phyloP scores from a whole-genome alignment of 2,888 invertebrate species.

The Stenodera caucasica region DNA sequence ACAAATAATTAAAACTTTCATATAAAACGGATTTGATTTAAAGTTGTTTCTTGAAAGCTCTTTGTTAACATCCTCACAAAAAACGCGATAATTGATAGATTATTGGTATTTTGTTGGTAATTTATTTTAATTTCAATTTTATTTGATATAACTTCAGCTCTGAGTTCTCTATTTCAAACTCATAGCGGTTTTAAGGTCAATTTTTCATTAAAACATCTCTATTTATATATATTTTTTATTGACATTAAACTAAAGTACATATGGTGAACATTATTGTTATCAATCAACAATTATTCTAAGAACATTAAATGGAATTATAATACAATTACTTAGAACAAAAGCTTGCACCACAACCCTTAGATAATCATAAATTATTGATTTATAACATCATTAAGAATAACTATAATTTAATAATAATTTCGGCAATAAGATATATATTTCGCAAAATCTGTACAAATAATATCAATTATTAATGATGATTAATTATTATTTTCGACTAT shows the following conservation, averaged over 20 bases:
- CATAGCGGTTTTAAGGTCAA: too few species aligned
- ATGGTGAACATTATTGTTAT: background rate
- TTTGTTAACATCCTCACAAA: too few species aligned
- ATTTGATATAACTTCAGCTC: too few species aligned
- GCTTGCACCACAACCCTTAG: conserved; percentile 5
- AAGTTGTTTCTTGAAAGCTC: too few species aligned
- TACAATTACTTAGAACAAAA: conserved; percentile 16
- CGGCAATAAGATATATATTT: conserved; percentile 14
- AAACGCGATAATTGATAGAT: too few species aligned
- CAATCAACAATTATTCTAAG: background rate
- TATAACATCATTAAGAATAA: conserved; percentile 7
- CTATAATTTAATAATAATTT: conserved; percentile 7
- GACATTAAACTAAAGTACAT: background rate
- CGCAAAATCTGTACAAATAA: conserved; percentile 11
- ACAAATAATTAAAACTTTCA: too few species aligned
- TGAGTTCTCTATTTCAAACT: too few species aligned
- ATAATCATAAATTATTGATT: background rate
- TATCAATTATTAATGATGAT: conserved; percentile 14
- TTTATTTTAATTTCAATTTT: too few species aligned
- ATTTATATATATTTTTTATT: background rate
- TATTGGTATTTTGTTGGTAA: too few species aligned
- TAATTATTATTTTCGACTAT: too few species aligned
- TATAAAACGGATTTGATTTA: too few species aligned
- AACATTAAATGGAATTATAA: conserved; percentile 16
- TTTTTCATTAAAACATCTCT: background rate